Evolutionary conservation across 1,140 invertebrate species (phyloP), one percentile per base, ranked within the genome.

Genomic region (Drosophila virilis): DNA sequence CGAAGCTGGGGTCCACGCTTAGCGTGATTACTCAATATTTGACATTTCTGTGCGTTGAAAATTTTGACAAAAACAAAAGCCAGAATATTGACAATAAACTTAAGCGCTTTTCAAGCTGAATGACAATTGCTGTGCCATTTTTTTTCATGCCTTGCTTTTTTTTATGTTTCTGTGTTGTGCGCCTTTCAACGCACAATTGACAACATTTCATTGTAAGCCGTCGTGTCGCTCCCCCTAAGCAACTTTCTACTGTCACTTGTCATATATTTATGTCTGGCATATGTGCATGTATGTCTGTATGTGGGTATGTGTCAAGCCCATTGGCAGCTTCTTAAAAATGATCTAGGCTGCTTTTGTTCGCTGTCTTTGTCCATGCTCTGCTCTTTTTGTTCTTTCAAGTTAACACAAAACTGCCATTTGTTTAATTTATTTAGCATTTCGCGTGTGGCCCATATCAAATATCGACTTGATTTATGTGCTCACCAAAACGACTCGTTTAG

Each of bases 121-220:
- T 88, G 80, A 88, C 84, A 88, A 88, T 88, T 88, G 84, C 84
- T 88, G 77, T 88, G 84, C 84, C 84, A 84, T 86, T 88, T 86
- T 62, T 54, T 35, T 60, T 32, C 6, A 8, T 8, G 9, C 8
- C 32, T 15, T 32, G 10, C 12, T 60, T 45, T 50, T 42, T n/a
- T 28, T 58, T 1, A n/a, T 37, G 12, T 40, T 66, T 10, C 42
- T 70, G 8, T 60, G 38, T 33, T 61, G 40, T 60, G 61, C 61
- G 69, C 46, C 69, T 76, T 73, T 76, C 73, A 76, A 72, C 73
- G 73, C 52, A 76, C 67, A 72, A 71, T 71, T 71, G 74, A 76
- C 74, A 76, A 76, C 61, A 67, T 73, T 76, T 61, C 48, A 59
- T 72, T 66, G 59, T 69, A 46, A 58, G 48, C n/a, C 13, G 68